Conservation (phyloP, 2,797 vertebrate species). For the Moxostoma hubbsi region DNA sequence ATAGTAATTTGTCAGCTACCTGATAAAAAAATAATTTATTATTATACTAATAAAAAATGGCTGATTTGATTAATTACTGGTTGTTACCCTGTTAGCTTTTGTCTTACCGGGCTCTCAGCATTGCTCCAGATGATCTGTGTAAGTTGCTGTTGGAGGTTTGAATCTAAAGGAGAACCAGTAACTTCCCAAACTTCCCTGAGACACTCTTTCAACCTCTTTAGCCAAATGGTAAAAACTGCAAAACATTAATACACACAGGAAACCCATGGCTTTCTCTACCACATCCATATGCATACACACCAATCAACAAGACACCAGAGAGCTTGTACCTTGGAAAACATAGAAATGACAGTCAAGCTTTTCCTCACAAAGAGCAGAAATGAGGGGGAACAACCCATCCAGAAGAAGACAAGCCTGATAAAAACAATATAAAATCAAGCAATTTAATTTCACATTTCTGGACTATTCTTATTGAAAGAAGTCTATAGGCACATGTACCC, state of each 20-base stretch:
- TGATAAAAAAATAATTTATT: too few relatives aligned
- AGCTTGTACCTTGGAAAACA: conserved; percentile 84
- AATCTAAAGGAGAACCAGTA: conserved; percentile 63
- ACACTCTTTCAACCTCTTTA: conserved; percentile 80
- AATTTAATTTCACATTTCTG: background rate
- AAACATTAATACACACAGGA: background rate
- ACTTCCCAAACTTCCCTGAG: conserved; percentile 75
- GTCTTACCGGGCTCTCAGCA: conserved; percentile 84
- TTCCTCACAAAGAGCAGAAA: conserved; percentile 76
- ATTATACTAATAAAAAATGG: too few relatives aligned
- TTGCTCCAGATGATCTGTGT: conserved; percentile 83
- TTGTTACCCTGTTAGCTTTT: background rate
- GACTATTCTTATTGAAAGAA: background rate
- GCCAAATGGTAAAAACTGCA: conserved; percentile 83
- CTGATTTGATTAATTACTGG: too few relatives aligned
- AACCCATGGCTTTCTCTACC: background rate
- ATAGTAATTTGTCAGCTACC: too few relatives aligned
- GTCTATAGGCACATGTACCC: conserved; percentile 64
- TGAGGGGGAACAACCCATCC: conserved; percentile 78
- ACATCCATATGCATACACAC: background rate
- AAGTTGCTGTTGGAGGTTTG: conserved; percentile 70
- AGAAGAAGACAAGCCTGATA: conserved; percentile 77
- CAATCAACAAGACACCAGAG: background rate
- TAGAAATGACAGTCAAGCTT: conserved; percentile 81
- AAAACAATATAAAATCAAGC: background rate